These are phyloP conservation scores for Pollicipes pollicipes DNA, from an alignment of 1,140 invertebrate genomes.

Conservation along the genomic window DNA sequence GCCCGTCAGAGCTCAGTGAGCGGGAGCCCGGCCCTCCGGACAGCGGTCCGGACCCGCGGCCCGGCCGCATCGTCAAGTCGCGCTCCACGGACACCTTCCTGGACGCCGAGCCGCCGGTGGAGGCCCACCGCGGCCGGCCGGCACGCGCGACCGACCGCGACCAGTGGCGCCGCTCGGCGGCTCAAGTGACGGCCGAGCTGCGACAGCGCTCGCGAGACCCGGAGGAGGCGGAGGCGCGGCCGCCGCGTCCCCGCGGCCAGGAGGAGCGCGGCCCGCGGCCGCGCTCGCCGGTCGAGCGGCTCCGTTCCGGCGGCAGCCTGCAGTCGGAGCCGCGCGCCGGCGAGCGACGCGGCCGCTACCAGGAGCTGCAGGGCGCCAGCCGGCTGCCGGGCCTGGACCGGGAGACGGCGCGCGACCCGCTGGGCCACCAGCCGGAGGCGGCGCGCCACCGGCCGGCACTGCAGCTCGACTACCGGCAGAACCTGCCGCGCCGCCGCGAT, in stretches of 20 bases:
- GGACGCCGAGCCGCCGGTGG: conserved; percentile 27
- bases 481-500: not conserved
- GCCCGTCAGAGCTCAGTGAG: conserved; percentile 73
- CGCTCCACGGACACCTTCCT: conserved; percentile 22
- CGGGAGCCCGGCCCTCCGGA: no score
- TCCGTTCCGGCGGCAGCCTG: conserved; percentile 33
- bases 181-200: conserved; percentile 28
- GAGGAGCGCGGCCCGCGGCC: no score
- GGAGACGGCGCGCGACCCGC: not conserved
- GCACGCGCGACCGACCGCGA: no score
- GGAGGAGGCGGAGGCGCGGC: conserved; percentile 65
- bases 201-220: conserved; percentile 49
- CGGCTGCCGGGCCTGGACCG: not conserved
- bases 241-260: no score
- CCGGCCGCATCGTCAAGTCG: conserved; percentile 16
- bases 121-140: no score
- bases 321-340: conserved; percentile 57
- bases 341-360: conserved; percentile 69
- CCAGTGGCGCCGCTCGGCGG: conserved; percentile 6
- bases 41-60: no score
- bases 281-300: conserved; percentile 62
- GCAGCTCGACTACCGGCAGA: not conserved
- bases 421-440: not conserved
- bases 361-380: conserved; percentile 25
- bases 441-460: not conserved